These are phyloP conservation scores for Strix uralensis DNA, from an alignment of 2,113 vertebrate genomes.

Conservation along the genomic window DNA sequence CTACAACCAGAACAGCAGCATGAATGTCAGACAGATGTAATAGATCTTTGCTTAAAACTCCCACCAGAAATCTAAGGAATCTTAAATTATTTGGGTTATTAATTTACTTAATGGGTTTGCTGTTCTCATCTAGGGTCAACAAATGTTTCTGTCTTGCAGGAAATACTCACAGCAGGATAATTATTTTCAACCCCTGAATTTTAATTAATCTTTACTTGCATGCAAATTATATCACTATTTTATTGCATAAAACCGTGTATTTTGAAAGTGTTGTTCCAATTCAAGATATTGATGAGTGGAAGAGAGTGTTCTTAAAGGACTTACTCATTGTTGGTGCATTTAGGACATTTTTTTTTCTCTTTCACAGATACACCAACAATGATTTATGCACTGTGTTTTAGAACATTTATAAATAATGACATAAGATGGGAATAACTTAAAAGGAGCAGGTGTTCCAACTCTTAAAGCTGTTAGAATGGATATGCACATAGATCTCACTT, in stretches of 20 bases:
- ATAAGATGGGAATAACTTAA: not conserved
- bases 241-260: not conserved
- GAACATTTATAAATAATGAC: constrained; percentile 32
- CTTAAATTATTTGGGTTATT: constrained; percentile 31
- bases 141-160: constrained; percentile 13
- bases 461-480: not conserved
- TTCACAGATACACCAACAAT: not conserved
- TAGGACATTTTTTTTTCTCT: not conserved
- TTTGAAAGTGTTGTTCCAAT: not conserved
- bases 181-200: not conserved
- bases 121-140: constrained; percentile 10
- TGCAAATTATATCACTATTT: not conserved
- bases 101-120: constrained; percentile 1
- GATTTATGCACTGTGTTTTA: not conserved
- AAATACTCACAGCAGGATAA: not conserved
- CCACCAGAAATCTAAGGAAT: constrained; percentile 4
- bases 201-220: not conserved
- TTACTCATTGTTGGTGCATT: not conserved
- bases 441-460: constrained; percentile 30
- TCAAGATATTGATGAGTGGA: not conserved
- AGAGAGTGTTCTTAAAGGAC: not conserved
- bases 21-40: not conserved
- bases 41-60: constrained; percentile 39
- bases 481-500: not conserved
- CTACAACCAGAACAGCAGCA: not conserved